These are phyloP conservation scores for Myodes glareolus DNA, from an alignment of 2,113 vertebrate species.

Conservation along the genomic window DNA sequence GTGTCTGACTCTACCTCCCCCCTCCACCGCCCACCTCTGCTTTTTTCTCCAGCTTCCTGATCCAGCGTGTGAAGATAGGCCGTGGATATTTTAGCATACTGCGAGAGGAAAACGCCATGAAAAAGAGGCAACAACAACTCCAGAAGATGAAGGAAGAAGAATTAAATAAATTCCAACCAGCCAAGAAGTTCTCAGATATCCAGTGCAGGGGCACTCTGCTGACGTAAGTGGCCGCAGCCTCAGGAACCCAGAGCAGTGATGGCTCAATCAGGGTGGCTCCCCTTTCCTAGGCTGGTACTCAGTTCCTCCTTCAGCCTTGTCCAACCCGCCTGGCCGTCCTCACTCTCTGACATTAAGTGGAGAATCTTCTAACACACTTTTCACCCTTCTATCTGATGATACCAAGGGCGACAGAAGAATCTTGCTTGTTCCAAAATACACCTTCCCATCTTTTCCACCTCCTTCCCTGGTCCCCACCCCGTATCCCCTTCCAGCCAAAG, in stretches of 20 bases:
- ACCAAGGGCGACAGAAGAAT: neutral
- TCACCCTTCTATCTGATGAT: neutral
- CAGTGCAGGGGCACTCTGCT: conserved; percentile 9
- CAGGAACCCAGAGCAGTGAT: accelerated
- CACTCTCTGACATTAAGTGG: accelerated
- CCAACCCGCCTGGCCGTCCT: neutral
- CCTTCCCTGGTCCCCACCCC: neutral
- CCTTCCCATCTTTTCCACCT: neutral
- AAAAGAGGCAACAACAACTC: conserved; percentile 59
- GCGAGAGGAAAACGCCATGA: conserved; percentile 80
- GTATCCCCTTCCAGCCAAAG: neutral
- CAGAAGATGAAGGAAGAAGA: conserved; percentile 61
- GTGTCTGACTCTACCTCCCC: too few relatives aligned
- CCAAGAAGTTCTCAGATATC: conserved; percentile 30
- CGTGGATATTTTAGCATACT: conserved; percentile 83
- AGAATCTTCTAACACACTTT: neutral
- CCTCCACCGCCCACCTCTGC: too few relatives aligned
- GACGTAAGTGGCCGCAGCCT: conserved; percentile 61
- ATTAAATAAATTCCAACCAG: conserved; percentile 75
- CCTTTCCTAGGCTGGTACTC: neutral
- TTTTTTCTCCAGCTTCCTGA: conserved; percentile 78
- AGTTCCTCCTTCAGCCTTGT: too few relatives aligned
- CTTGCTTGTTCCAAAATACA: neutral
- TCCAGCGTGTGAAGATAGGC: conserved; percentile 84
- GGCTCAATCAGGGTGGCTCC: accelerated